Base-by-base conservation (phyloP, 1,140 invertebrate species). In the Lepidurus arcticus region DNA sequence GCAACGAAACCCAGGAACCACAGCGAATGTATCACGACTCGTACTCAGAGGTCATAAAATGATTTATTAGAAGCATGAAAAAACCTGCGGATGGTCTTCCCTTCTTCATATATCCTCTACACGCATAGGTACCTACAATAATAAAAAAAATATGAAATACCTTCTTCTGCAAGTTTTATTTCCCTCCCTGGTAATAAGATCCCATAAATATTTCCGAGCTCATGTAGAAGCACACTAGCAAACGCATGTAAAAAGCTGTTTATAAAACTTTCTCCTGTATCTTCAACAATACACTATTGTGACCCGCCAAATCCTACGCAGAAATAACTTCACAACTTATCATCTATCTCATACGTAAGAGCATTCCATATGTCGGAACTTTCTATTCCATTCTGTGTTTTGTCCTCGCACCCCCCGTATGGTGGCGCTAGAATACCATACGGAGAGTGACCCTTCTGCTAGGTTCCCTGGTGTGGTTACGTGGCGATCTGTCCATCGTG, bases 61-160 rank as follows among this genome's bases (percentile, higher is more conserved):
- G 53, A 65, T 65, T 65, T 65, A 65, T 65, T 65, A 65, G 53
- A 7, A 65, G 53, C 53, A 65, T 65, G 53, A 65, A 65, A 65
- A 65, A 65, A 65, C 53, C 53, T 21, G 53, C 13, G 53, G 53
- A 65, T 65, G 53, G 53, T 65, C 53, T 16, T 65, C 16, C 53
- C 53, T 21, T 65, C 34, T 34, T 34, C 34, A 34, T 34, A 34
- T 34, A 34, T 34, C 34, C 34, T 34, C 2, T 34, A 2, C 2
- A 34, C 34, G 4, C 34, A 34, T 34, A 34, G 0, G 3, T 34
- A 34, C 34, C 34, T 34, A 34, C 2, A 34, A 34, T 34, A 21
- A 16, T 65, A 65, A 7, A 21, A 65, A 47, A 65, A 65, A 1
- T 65, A 65, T 13, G 53, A 16, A 10, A 65, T 65, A 65, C 5